Base-by-base conservation (phyloP, 1,140 invertebrate species). In the Sycophila sp. region DNA sequence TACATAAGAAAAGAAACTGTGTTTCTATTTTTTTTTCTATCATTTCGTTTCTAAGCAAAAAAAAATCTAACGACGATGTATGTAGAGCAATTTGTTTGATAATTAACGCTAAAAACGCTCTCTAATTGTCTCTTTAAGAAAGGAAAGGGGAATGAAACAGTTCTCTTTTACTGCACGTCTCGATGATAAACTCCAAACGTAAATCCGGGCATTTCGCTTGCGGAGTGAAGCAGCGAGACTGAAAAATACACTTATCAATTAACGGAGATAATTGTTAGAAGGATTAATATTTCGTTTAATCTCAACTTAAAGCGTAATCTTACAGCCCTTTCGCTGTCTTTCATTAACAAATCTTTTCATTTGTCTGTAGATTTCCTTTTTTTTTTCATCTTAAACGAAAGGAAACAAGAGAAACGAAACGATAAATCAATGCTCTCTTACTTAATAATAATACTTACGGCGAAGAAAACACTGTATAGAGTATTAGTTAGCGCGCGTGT, bases 181-280 rank as follows among this genome's bases (percentile, higher is more conserved):
- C 4, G 49, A 53, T 15, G 2, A 60, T 22, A 47, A n/a, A 24
- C 11, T 24, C 4, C n/a, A 45, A 40, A 13, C 17, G 53, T 38
- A 38, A n/a, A n/a, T 62, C 62, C 42, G 67, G 49, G 67, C 67
- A 69, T 69, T 69, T 63, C 62, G 51, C 59, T 63, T 55, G 17
- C 45, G 49, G 53, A 7, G 19, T 42, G 19, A 36, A 45, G 38
- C 60, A 56, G 69, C 24, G 69, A 47, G 69, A 70, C 69, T 70
- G 69, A 70, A 28, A n/a, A n/a, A n/a, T n/a, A n/a, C 17, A 69
- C 19, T 62, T 58, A 70, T 19, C 38, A 53, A 53, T n/a, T 62
- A 53, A 56, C 19, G 34, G 45, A 62, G 32, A 55, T 55, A 40
- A 53, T 62, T 36, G 24, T 55, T 56, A 53, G 40, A 38, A 58